phyloP scores from a whole-genome alignment of 1,140 invertebrate genomes.

The Calephelis virginiensis region DNA sequence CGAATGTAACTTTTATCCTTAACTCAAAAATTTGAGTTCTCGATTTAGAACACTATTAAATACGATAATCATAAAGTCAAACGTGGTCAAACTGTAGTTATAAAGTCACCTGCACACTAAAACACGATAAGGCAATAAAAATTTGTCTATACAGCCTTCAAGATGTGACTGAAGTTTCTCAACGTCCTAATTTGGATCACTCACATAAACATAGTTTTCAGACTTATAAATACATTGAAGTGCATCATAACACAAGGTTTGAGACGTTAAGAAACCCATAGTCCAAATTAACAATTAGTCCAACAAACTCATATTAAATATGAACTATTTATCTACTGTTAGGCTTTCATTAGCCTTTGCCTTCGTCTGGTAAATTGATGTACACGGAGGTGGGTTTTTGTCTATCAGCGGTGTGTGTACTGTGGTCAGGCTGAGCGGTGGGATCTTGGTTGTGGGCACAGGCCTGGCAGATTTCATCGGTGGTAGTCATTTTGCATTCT shows the following conservation, averaged over 20 bases:
- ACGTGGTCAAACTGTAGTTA: not conserved
- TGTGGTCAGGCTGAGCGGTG: constrained; percentile 27
- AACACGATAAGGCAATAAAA: constrained; percentile 6
- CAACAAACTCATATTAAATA: constrained; percentile 12
- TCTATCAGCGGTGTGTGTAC: constrained; percentile 39
- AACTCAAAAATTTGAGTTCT: too few species aligned
- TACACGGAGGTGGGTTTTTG: constrained; percentile 75
- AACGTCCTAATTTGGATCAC: not conserved
- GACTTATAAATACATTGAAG: too few species aligned
- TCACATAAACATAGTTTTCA: too few species aligned
- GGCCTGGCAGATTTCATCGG: constrained; percentile 55
- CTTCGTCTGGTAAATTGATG: constrained; percentile 78
- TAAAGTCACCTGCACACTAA: not conserved
- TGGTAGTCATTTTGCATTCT: constrained; percentile 73
- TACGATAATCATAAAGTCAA: too few species aligned
- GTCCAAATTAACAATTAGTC: constrained; percentile 1
- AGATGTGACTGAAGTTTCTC: not conserved
- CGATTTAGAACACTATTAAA: too few species aligned
- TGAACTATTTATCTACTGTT: constrained; percentile 4
- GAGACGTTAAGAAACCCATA: not conserved
- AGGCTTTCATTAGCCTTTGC: constrained; percentile 67
- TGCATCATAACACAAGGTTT: not conserved
- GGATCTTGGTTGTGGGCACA: constrained; percentile 34
- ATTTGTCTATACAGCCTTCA: constrained; percentile 13
- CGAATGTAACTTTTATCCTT: too few species aligned